Evolutionary conservation across 2,113 vertebrate genomes (phyloP), one percentile per base, ranked within the genome.

Genomic region (Pygoscelis antarcticus): DNA sequence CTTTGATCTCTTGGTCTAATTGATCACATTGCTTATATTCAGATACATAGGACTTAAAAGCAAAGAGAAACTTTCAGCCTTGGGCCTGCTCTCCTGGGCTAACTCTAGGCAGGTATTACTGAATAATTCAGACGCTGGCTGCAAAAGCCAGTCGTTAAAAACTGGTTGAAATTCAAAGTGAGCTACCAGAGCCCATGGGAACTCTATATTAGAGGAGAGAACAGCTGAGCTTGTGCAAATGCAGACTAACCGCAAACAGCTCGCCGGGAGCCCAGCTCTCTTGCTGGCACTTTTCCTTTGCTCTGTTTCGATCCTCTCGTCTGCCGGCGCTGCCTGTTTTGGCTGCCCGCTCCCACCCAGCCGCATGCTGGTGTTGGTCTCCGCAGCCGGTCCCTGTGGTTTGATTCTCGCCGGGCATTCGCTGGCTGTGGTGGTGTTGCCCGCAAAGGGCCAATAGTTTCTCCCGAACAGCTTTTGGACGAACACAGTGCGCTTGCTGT

Each of bases 101-200:
- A 11, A 16, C 61, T 87, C 44, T 22, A 13, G 91, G 83, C 81
- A 77, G 91, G 70, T 82, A 46, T 55, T 82, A 13, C 83, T 96
- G 83, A 96, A 93, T 93, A 96, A 95, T 96, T 91, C 86, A 91
- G 61, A 13, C 0, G 0, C 75, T 72, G 90, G 20, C 90, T 94
- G 93, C 92, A 42, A 72, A 76, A 90, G 47, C 68, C 64, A 49
- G 76, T 75, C 5, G 10, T 94, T 95, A 83, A 91, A 88, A 89
- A 77, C 40, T 78, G 57, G 55, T 96, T 92, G 74, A 76, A 76
- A 95, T 95, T 95, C 83, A 29, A 72, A 36, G n/a, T 2, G 2
- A 72, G 77, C 74, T 94, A 38, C 77, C 46, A 40, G 80, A 57
- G 72, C 89, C 81, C 54, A 5, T 17, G 70, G 61, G 94, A 94